Percentiles rank a stretch among this genome's conserved stretches.
Conservation (phyloP, 2,888 invertebrate species). For the Conistra vaccinii region DNA sequence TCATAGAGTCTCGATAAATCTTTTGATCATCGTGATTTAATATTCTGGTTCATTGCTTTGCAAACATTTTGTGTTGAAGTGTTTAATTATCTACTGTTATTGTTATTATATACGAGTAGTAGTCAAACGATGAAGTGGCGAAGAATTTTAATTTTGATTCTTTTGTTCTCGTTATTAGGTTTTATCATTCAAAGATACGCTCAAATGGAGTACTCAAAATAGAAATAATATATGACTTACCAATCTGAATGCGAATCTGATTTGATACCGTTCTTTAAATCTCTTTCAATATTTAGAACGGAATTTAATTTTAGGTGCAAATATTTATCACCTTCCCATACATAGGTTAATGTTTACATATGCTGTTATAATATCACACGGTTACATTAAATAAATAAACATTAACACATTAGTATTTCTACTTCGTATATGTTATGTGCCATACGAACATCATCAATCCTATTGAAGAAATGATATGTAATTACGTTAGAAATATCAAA, state of each 20-base stretch:
- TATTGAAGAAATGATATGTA: not conserved
- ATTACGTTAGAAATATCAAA: conserved; percentile 16
- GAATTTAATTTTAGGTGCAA: conserved; percentile 26
- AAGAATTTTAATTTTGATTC: not conserved
- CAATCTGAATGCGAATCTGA: conserved; percentile 8
- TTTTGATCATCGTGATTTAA: conserved; percentile 24
- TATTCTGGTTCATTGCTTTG: not conserved
- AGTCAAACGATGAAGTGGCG: not conserved
- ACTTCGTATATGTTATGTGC: not conserved
- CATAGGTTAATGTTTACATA: conserved; percentile 7
- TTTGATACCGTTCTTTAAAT: conserved; percentile 16
- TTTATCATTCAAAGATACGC: not conserved
- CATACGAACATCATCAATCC: not conserved
- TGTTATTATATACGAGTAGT: not conserved
- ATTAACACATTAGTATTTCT: not conserved
- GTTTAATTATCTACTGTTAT: not conserved
- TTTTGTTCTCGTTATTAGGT: not conserved
- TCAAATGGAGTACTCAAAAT: not conserved
- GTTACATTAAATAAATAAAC: not conserved
- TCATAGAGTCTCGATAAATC: conserved; percentile 26
- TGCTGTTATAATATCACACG: conserved; percentile 7
- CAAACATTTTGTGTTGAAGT: conserved; percentile 6
- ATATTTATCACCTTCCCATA: conserved; percentile 23
- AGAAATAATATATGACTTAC: conserved; percentile 8
- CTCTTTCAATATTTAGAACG: conserved; percentile 35